Conservation (phyloP, 1,140 invertebrate species). For the Coelopa frigida region DNA sequence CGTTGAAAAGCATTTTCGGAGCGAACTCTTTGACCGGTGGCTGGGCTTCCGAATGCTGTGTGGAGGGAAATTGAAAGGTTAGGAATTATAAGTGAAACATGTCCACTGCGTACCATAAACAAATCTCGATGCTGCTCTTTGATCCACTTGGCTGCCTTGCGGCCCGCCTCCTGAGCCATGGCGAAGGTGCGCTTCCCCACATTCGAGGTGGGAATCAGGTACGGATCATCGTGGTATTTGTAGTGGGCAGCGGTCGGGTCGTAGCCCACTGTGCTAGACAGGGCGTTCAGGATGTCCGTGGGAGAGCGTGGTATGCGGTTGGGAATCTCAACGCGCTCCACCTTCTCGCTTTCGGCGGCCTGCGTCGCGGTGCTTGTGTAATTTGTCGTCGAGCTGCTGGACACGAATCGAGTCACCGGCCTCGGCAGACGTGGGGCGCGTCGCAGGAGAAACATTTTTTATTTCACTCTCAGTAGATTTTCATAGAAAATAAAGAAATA, state of each 20-base stretch:
- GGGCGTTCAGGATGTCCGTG: slow-evolving; percentile 74
- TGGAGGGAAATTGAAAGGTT: too few relatives aligned
- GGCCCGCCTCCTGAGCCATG: slow-evolving; percentile 75
- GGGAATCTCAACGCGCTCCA: slow-evolving; percentile 50
- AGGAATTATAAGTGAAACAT: not conserved
- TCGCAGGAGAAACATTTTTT: too few relatives aligned
- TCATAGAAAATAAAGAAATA: too few relatives aligned
- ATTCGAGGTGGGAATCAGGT: slow-evolving; percentile 73
- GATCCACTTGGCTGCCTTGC: slow-evolving; percentile 80
- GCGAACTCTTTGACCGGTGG: slow-evolving; percentile 59
- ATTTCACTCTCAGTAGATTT: too few relatives aligned
- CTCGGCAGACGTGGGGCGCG: too few relatives aligned
- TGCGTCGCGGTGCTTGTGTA: too few relatives aligned
- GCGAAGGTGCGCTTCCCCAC: slow-evolving; percentile 63
- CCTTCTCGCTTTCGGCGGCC: too few relatives aligned
- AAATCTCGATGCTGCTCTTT: slow-evolving; percentile 60
- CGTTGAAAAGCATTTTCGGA: slow-evolving; percentile 60
- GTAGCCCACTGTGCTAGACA: slow-evolving; percentile 62
- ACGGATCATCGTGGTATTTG: slow-evolving; percentile 87
- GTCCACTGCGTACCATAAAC: slow-evolving; percentile 50
- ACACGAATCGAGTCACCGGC: too few relatives aligned
- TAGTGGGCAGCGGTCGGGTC: slow-evolving; percentile 78
- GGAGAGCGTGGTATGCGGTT: slow-evolving; percentile 63
- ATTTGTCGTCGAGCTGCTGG: too few relatives aligned
- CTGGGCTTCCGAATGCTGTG: slow-evolving; percentile 51